phyloP scores from a whole-genome alignment of 2,113 vertebrate genomes.

The Pycnonotus jocosus region DNA sequence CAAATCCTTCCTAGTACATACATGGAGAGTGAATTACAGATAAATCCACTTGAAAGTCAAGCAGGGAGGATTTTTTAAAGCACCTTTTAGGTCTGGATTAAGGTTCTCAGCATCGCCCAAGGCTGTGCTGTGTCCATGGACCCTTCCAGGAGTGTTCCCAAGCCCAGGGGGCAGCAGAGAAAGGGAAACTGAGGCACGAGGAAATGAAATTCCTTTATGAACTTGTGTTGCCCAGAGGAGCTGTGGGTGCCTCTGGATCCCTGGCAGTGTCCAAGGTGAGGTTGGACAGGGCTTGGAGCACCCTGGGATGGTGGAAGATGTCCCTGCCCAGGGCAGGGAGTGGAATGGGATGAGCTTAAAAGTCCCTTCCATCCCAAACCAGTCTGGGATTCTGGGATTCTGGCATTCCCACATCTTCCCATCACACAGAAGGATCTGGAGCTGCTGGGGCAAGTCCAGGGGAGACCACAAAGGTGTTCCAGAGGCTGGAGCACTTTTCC shows the following conservation, averaged over 20 bases:
- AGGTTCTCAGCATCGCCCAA: not conserved
- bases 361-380: not conserved
- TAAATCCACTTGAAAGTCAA: slow-evolving; percentile 18
- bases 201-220: not conserved
- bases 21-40: not conserved
- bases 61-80: not conserved
- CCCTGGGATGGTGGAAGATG: rapidly evolving
- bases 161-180: not conserved
- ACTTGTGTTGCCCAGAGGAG: rapidly evolving
- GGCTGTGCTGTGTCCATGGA: not conserved
- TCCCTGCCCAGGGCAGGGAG: not conserved
- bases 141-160: not conserved
- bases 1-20: not conserved
- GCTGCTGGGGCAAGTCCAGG: not conserved
- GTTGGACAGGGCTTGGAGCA: rapidly evolving
- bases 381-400: not conserved
- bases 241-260: not conserved
- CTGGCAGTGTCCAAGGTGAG: not conserved
- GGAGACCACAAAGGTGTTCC: not conserved
- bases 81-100: not conserved
- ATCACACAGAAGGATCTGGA: rapidly evolving
- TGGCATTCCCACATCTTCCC: not conserved
- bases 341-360: rapidly evolving
- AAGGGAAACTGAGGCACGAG: not conserved
- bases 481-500: not conserved